Base-by-base conservation (phyloP, 2,888 invertebrate species). In the Nineta flava region DNA sequence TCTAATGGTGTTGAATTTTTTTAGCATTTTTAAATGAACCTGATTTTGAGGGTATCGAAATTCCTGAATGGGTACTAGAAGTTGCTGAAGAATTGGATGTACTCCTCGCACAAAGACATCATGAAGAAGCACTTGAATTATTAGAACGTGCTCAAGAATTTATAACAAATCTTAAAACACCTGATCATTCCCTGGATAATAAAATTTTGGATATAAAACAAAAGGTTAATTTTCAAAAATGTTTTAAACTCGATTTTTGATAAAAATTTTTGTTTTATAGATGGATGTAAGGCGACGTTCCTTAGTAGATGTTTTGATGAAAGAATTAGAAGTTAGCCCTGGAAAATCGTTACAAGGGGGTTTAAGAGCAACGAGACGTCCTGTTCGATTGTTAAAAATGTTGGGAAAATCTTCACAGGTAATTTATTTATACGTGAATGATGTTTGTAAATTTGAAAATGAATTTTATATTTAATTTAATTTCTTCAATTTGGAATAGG, bases 11-110 rank as follows among this genome's bases (percentile, higher is more conserved):
- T 26, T 5, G 7, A 26, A 31, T 15, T 46, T 46, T 46, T 43
- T 38, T 49, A 49, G 49, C 49, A 26, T 49, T 45, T 35, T 45
- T 45, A 34, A 45, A 15, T 19, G 54, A 54, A 12, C 58, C 59
- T 10, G 62, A 62, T 13, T 55, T 55, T 1, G 59, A 62, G 17
- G 57, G 68, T 68, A 42, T 32, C 7, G 45, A 19, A 35, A 45
- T 49, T 41, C 88, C 92, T 0, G 90, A 91, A 61, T 96, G 95
- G 95, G 67, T 96, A 49, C 68, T 81, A 50, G 93, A 95, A 65
- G 81, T 90, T 3, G 83, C 90, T 1, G 96, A 96, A 65, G 95
- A 96, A 66, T 71, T 97, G 49, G 94, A 97, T 71, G 93, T 95
- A 12, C 79, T 85, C 58, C 87, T 96, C 55, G 96, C 95, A 1